Conservation (phyloP, 2,113 vertebrate genomes). For the Rhinolophus sinicus region DNA sequence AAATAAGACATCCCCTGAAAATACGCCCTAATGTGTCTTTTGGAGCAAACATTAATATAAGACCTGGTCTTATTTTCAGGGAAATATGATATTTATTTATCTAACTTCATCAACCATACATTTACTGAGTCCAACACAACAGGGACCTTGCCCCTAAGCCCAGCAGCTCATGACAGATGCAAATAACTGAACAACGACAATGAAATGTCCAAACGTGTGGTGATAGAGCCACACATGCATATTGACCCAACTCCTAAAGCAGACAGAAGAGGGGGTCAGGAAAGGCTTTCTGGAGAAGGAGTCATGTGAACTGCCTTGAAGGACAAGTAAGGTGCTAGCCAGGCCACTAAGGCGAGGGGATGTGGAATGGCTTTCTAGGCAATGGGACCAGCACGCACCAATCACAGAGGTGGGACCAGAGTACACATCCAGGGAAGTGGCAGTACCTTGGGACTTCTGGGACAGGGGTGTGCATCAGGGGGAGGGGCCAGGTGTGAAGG, state of each 20-base stretch:
- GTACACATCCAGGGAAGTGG: not conserved
- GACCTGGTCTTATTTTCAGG: too few relatives aligned
- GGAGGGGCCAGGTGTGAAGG: not conserved
- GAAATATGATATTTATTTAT: not conserved
- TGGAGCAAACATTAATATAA: too few relatives aligned
- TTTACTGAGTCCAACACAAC: not conserved
- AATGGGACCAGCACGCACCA: fast-evolving
- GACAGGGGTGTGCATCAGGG: not conserved
- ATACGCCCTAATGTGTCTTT: too few relatives aligned
- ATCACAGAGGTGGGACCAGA: not conserved
- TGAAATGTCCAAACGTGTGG: not conserved
- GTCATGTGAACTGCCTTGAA: not conserved
- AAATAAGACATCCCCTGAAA: too few relatives aligned
- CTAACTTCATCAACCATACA: not conserved
- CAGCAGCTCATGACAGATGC: not conserved
- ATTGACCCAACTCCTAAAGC: not conserved
- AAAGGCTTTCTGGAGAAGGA: constrained; percentile 37
- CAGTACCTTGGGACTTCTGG: not conserved
- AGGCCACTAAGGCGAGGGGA: not conserved
- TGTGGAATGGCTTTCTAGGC: not conserved
- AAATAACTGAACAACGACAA: not conserved
- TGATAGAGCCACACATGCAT: not conserved
- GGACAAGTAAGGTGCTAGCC: not conserved
- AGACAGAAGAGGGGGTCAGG: not conserved
- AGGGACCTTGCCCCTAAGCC: not conserved